Conservation (phyloP, 1,140 invertebrate species). For the Drosophila quadrilineata region DNA sequence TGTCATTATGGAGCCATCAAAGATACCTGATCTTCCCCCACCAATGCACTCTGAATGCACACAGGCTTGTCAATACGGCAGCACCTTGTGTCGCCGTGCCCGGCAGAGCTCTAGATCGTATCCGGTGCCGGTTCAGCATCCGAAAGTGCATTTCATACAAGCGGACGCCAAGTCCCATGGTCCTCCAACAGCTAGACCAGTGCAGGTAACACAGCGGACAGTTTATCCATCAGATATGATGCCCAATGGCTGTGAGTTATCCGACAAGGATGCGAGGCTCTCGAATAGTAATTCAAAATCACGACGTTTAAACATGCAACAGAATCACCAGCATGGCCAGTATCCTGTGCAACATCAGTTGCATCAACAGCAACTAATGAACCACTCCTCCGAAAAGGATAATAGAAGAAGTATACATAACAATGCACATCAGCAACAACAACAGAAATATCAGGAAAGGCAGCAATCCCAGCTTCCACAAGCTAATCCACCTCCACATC, state of each 20-base stretch:
- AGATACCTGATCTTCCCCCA: not conserved
- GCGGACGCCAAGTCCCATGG: slow-evolving; percentile 19
- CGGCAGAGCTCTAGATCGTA: slow-evolving; percentile 47
- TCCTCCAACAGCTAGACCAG: slow-evolving; percentile 5
- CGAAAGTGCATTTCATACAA: slow-evolving; percentile 39
- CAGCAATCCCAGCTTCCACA: slow-evolving; percentile 8
- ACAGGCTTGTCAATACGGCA: slow-evolving; percentile 35
- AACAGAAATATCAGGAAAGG: slow-evolving; percentile 11
- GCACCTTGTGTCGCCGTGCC: slow-evolving; percentile 31
- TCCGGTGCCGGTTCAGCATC: not conserved
- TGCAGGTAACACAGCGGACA: slow-evolving; percentile 3
- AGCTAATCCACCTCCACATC: slow-evolving; percentile 15
- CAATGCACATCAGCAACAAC: slow-evolving; percentile 5
- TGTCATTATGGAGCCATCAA: not conserved
- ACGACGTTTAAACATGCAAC: slow-evolving; percentile 5
- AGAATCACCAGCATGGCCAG: slow-evolving; percentile 16
- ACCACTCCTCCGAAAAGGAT: not conserved
- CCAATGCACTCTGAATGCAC: not conserved
- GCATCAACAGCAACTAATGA: slow-evolving; percentile 52
- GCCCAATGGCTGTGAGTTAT: slow-evolving; percentile 5
- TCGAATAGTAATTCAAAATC: not conserved
- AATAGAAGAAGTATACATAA: slow-evolving; percentile 8
- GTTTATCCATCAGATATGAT: not conserved
- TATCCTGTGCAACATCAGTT: slow-evolving; percentile 56
- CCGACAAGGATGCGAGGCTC: slow-evolving; percentile 42